Evolutionary conservation across 2,797 vertebrate genomes (phyloP), one percentile per base, ranked within the genome.

Genomic region (Mus minutoides): DNA sequence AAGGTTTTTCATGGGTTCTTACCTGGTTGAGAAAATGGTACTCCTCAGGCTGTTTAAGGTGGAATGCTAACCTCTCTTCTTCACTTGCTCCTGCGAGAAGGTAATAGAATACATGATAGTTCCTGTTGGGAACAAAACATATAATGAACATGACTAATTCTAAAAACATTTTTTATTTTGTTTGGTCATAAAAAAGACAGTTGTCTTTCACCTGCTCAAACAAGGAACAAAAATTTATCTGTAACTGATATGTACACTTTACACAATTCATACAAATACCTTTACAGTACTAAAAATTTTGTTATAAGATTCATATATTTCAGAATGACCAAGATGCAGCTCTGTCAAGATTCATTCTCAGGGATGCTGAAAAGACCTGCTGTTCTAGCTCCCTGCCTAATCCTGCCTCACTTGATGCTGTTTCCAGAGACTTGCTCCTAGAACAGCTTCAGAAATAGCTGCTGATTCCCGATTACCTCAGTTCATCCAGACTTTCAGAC

Each of bases 101-200:
- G 99, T 99, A 99, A 98, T 99, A 99, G 98, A 99, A 99, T 62
- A 99, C 99, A 91, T 99, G 99, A 98, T 99, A 99, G 99, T 99
- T 99, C 98, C 99, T 99, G 97, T 95, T 95, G 97, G 58, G 97
- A 98, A 98, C 58, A 97, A 95, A 97, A 56, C 76, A 85, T 24
- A 96, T 67, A 94, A 84, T 75, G 58, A 95, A 77, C 21, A 86
- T 80, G 26, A 94, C 49, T 43, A 31, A 82, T 77, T 93, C 34
- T 58, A 34, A 5, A 49, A 49, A 67, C 9, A 6, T 60, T 75
- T 58, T 73, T 71, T 87, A 24, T 40, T 75, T 62, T 26, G 14
- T 71, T 71, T 37, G 29, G 34, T 37, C 69, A 54, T 86, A 54
- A 52, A 71, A 71, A 71, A 71, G 69, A 71, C 69, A 71, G 69